Conservation (phyloP, 2,797 vertebrate genomes). For the Zalophus californianus region DNA sequence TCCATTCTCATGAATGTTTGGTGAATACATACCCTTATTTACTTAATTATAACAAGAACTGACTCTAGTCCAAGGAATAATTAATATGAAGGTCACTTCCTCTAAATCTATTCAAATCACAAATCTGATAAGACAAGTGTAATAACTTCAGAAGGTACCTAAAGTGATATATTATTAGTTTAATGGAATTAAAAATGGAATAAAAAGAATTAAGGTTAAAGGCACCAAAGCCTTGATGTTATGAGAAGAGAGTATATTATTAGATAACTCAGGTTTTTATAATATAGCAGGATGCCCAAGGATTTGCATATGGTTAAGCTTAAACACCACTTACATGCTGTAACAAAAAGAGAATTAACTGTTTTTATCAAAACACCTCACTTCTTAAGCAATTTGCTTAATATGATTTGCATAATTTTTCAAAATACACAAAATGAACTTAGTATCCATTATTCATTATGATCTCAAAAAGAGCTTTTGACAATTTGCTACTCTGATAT, state of each 20-base stretch:
- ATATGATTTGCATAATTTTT: constrained; percentile 85
- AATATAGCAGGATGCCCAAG: constrained; percentile 61
- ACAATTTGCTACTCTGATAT: constrained; percentile 76
- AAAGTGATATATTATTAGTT: constrained; percentile 19
- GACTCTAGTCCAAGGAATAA: not conserved
- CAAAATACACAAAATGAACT: constrained; percentile 80
- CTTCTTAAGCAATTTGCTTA: constrained; percentile 84
- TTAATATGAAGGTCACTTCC: not conserved
- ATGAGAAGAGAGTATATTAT: constrained; percentile 65
- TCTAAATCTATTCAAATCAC: constrained; percentile 30
- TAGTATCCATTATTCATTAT: constrained; percentile 86
- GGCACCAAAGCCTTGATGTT: constrained; percentile 11
- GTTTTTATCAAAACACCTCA: constrained; percentile 84
- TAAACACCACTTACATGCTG: constrained; percentile 60
- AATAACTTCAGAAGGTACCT: constrained; percentile 37
- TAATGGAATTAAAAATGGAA: constrained; percentile 18
- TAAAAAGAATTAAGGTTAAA: constrained; percentile 43
- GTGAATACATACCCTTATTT: not conserved
- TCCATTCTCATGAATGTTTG: not conserved
- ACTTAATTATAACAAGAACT: not conserved
- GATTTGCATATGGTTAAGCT: constrained; percentile 72
- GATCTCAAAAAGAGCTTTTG: constrained; percentile 77
- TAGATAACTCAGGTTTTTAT: constrained; percentile 65
- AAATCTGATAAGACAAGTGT: constrained; percentile 54
- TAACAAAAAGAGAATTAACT: constrained; percentile 81